Conservation (phyloP, 1,140 invertebrate species). For the Nephotettix cincticeps region DNA sequence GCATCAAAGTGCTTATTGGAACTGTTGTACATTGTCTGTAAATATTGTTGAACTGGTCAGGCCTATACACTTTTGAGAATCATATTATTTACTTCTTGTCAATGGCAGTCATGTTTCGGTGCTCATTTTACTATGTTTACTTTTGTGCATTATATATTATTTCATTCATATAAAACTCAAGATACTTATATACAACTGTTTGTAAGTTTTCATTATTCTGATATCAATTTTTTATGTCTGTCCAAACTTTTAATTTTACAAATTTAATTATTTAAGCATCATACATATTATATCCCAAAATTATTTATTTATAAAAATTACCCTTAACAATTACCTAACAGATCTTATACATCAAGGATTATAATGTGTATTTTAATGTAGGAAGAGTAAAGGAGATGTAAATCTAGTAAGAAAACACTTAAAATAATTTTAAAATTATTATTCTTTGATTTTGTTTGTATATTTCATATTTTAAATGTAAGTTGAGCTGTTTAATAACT, state of each 20-base stretch:
- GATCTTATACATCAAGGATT: no score
- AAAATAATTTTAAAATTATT: no score
- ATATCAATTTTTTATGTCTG: not conserved
- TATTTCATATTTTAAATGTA: no score
- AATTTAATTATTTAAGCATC: not conserved
- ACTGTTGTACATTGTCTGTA: not conserved
- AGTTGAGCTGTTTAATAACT: no score
- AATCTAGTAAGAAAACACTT: no score
- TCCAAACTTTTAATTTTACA: not conserved
- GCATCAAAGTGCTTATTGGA: not conserved
- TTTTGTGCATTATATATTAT: not conserved
- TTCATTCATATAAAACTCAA: not conserved
- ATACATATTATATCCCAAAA: not conserved
- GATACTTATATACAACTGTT: no score
- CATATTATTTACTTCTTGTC: no score
- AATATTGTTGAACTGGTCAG: not conserved
- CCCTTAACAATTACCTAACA: no score
- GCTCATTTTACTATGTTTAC: not conserved
- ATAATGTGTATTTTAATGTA: no score
- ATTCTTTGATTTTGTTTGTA: no score
- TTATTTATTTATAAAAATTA: no score
- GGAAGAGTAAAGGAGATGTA: no score
- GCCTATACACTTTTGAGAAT: not conserved
- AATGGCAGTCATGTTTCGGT: not conserved
- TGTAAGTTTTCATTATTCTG: not conserved